These are phyloP conservation scores for Mastomys natalensis DNA, from an alignment of 2,113 vertebrate genomes.

Conservation along the genomic window DNA sequence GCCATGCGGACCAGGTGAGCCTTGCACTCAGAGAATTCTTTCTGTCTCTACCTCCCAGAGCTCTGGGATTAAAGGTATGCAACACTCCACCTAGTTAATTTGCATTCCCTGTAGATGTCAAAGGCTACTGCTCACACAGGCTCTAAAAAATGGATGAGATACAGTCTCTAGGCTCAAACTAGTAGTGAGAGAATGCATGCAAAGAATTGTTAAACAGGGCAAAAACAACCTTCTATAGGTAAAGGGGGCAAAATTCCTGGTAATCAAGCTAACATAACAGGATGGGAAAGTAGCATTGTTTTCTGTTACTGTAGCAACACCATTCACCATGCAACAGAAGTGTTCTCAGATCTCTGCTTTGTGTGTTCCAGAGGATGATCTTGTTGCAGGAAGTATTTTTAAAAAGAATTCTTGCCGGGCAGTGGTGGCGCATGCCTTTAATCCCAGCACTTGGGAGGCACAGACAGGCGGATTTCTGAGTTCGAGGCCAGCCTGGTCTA, in stretches of 20 bases:
- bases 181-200: background rate
- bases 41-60: background rate
- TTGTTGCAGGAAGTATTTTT: no score
- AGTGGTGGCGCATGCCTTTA: no score
- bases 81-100: background rate
- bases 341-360: background rate
- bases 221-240: background rate
- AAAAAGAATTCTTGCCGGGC: no score
- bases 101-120: background rate
- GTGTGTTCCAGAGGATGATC: background rate
- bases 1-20: background rate
- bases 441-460: no score
- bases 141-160: slow-evolving; percentile 19
- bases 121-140: background rate
- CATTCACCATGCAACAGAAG: background rate
- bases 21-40: background rate
- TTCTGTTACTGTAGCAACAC: background rate
- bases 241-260: background rate
- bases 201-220: background rate
- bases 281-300: background rate
- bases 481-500: no score
- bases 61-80: background rate
- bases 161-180: background rate
- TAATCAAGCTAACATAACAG: background rate
- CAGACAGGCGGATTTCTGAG: no score